Conservation (phyloP, 2,113 vertebrate species). For the Phalacrocorax brasilianus region DNA sequence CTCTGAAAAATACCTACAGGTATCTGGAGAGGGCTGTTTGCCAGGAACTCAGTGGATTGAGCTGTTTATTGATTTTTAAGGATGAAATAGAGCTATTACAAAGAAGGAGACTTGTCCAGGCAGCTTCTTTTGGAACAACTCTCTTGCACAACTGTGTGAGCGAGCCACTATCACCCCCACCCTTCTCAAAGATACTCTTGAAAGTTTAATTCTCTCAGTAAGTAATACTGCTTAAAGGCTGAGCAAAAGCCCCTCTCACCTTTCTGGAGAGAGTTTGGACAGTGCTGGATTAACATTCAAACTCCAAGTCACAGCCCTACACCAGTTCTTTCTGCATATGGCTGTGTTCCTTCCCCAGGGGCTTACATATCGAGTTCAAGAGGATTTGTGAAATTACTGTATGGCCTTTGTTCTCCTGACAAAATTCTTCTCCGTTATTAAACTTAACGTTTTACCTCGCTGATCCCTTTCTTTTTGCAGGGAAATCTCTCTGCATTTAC, state of each 20-base stretch:
- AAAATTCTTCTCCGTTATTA: not conserved
- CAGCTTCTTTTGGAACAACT: not conserved
- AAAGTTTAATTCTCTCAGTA: conserved; percentile 34
- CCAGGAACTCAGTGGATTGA: not conserved
- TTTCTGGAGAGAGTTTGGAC: conserved; percentile 28
- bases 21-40: conserved; percentile 24
- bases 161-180: not conserved
- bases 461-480: not conserved
- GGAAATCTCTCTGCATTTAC: not conserved
- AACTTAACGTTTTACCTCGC: not conserved
- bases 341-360: not conserved
- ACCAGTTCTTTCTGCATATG: not conserved
- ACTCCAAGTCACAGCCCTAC: not conserved
- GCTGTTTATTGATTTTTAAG: conserved; percentile 50
- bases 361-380: not conserved
- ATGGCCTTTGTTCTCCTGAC: conserved; percentile 3
- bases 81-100: not conserved
- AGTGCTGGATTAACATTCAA: not conserved
- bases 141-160: not conserved
- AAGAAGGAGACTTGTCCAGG: not conserved
- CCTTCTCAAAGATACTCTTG: not conserved
- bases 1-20: conserved; percentile 53
- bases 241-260: not conserved
- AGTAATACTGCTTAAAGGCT: conserved; percentile 31
- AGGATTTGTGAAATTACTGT: not conserved